These are phyloP conservation scores for Ptychodera flava DNA, from an alignment of 35 echinoderm and acorn worm species.

Conservation along the genomic window DNA sequence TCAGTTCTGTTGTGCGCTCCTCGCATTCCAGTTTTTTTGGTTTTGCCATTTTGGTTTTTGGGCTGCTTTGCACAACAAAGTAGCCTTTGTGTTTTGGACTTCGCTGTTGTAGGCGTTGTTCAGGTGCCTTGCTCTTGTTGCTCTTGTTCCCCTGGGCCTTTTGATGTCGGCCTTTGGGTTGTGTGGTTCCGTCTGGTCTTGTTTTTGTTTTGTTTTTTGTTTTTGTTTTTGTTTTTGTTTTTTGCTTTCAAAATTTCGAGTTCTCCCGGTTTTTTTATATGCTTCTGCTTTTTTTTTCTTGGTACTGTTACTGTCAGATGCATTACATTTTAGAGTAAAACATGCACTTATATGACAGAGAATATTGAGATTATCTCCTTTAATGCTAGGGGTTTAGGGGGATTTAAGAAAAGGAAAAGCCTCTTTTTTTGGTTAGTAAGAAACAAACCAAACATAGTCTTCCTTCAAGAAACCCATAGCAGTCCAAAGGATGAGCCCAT, in stretches of 20 bases:
- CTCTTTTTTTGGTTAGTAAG: conserved; percentile 25
- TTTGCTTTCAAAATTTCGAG: background rate
- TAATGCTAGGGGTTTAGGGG: conserved; percentile 13
- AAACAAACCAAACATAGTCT: conserved; percentile 5
- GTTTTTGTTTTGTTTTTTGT: no score
- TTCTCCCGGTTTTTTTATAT: no score
- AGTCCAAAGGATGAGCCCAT: background rate
- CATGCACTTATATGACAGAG: background rate
- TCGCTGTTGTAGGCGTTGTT: no score
- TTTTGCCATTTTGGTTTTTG: background rate
- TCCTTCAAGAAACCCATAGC: conserved; percentile 28
- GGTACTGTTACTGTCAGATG: background rate
- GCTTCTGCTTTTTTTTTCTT: background rate
- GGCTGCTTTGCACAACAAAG: background rate
- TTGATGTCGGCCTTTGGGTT: background rate
- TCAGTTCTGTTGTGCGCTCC: background rate
- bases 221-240: no score
- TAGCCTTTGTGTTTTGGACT: no score
- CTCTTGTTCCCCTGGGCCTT: background rate
- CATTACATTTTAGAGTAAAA: background rate
- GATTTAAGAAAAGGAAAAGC: conserved; percentile 16
- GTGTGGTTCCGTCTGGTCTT: background rate
- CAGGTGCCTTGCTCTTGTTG: background rate
- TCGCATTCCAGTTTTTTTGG: background rate
- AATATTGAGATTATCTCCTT: background rate